Evolutionary conservation across 2,797 vertebrate genomes (phyloP).

Genomic region (Chelonia mydas): DNA sequence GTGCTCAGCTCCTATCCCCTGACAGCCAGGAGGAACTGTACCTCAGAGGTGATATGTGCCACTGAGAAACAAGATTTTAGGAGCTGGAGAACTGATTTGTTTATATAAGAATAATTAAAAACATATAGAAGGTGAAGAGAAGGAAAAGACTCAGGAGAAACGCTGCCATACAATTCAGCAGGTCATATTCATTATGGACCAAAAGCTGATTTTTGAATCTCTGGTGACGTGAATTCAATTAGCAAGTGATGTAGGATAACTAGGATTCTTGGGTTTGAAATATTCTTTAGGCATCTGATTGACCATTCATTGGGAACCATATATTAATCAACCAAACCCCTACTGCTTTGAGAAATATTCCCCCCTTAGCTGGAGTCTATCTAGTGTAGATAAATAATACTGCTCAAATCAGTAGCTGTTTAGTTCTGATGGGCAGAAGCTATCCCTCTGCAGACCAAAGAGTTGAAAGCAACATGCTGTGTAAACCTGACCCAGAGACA

Average conservation of each 20-base stretch:
- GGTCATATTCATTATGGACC: neutral
- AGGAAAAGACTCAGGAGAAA: neutral
- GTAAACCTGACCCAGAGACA: accelerated
- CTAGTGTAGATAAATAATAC: neutral
- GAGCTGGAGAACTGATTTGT: neutral
- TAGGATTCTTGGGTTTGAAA: neutral
- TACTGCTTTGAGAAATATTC: neutral
- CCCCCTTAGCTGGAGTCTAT: neutral
- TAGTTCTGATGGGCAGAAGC: neutral
- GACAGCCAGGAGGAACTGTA: neutral
- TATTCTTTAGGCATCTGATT: neutral
- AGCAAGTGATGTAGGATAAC: neutral
- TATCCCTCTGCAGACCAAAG: accelerated
- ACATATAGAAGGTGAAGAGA: neutral
- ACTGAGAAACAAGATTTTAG: neutral
- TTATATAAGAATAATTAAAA: conserved; percentile 28
- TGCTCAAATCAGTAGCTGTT: neutral
- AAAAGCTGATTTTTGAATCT: neutral
- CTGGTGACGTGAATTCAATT: neutral
- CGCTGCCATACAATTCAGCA: accelerated
- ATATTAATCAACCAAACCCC: neutral
- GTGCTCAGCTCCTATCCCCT: neutral
- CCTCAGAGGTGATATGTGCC: neutral
- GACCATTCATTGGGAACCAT: neutral
- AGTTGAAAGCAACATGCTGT: accelerated